Base-by-base conservation (phyloP, 2,888 invertebrate genomes). In the Napeogenes inachia region DNA sequence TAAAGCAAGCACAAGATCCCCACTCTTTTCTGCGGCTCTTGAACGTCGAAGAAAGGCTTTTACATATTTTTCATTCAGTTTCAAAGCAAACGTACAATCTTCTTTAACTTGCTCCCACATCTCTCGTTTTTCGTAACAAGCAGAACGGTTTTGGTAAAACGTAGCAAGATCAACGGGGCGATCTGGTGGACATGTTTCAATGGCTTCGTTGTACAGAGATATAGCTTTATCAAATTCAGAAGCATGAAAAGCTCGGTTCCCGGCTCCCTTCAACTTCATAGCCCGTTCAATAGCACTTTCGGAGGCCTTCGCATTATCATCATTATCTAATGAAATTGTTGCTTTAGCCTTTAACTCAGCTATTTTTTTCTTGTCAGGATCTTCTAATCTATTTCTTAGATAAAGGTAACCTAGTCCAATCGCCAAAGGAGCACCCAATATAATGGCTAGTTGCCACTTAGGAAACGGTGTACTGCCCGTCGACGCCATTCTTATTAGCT, bases 121-220 rank as follows among this genome's bases (percentile, higher is more conserved):
- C 84, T 95, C 94, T 77, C 98, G 89, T 83, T 97, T 96, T 83
- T 98, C 98, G 83, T 97, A 97, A 54, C 98, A 96, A 13, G 98
- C 99, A 12, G 98, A 99, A 73, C 98, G 94, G 80, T 99, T 99
- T 83, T 99, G 99, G 83, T 97, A 98, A 85, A 97, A 98, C 13
- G 97, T 98, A 0, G 98, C 95, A 61, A 98, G 87, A 71, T 96
- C 97, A 0, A 92, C 92, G 35, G 91, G 91, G 72, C 94, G 93
- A 61, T 95, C 93, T 67, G 91, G 87, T 0, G 97, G 95, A 75
- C 98, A 98, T 45, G 95, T 92, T 72, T 97, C 96, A 60, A 99
- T 99, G 1, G 99, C 99, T 87, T 96, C 95, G 73, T 96, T 95
- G 80, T 99, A 99, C 73, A 94, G 93, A 45, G 92, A 84, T 64